Conservation (phyloP, 1,140 invertebrate species). For the Drosophila carrolli region DNA sequence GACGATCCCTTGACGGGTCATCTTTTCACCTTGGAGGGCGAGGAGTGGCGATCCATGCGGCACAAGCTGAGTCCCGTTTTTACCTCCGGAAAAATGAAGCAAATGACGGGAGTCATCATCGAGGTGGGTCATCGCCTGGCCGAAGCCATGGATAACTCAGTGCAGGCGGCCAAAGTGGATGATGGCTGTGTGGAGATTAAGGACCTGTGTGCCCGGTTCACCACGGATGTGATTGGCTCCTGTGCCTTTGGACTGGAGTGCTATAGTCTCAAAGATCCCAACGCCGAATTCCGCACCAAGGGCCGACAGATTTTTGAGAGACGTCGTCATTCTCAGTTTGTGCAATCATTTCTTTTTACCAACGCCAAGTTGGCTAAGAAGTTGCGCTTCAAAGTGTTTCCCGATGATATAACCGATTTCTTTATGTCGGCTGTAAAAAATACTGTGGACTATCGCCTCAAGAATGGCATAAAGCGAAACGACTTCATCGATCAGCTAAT, state of each 20-base stretch:
- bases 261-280: conserved; percentile 84
- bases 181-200: conserved; percentile 86
- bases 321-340: conserved; percentile 39
- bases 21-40: conserved; percentile 85
- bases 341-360: conserved; percentile 48
- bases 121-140: conserved; percentile 68
- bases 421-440: conserved; percentile 79
- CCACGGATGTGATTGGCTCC: conserved; percentile 87
- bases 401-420: conserved; percentile 78
- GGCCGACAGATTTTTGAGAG: conserved; percentile 59
- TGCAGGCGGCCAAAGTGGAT: conserved; percentile 39
- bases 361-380: conserved; percentile 55
- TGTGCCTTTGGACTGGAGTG: conserved; percentile 86
- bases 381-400: conserved; percentile 53
- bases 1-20: conserved; percentile 86
- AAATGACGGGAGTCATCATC: conserved; percentile 85
- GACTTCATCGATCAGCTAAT: conserved; percentile 85
- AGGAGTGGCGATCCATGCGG: conserved; percentile 86
- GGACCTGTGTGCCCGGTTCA: conserved; percentile 87
- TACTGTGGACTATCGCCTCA: conserved; percentile 82
- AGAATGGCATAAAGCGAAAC: conserved; percentile 75
- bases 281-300: conserved; percentile 85
- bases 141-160: conserved; percentile 29
- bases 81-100: conserved; percentile 87
- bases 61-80: conserved; percentile 86